Conservation (phyloP, 1,140 invertebrate genomes). For the Carposina sasakii region DNA sequence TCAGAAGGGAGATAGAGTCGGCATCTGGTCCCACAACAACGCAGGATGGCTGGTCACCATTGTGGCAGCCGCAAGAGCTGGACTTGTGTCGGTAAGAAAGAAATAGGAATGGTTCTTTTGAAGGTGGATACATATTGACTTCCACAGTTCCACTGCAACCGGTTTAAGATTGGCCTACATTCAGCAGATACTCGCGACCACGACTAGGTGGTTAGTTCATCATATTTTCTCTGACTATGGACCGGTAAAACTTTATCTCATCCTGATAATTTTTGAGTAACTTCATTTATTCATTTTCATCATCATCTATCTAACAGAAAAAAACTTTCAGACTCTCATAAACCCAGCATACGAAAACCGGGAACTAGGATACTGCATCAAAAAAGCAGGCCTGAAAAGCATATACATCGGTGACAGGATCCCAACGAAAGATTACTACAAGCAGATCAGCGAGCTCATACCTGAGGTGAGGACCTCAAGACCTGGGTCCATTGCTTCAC, state of each 20-base stretch:
- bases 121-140: too few species aligned
- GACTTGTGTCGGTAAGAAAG: constrained; percentile 86
- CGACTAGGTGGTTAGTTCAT: too few species aligned
- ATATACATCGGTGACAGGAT: constrained; percentile 79
- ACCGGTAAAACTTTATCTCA: neutral
- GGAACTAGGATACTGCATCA: constrained; percentile 87
- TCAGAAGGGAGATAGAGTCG: constrained; percentile 86
- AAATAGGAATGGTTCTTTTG: too few species aligned
- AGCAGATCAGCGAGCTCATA: constrained; percentile 74
- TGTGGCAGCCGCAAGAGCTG: constrained; percentile 85
- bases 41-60: constrained; percentile 87
- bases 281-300: neutral
- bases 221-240: neutral
- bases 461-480: constrained; percentile 64
- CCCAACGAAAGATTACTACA: constrained; percentile 82
- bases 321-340: constrained; percentile 82
- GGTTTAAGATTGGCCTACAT: too few species aligned
- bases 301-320: neutral
- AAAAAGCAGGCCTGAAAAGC: constrained; percentile 84
- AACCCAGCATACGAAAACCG: constrained; percentile 87
- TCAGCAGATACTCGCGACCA: too few species aligned
- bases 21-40: constrained; percentile 91
- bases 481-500: constrained; percentile 50
- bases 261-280: neutral
- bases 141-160: too few species aligned